Percentiles rank a stretch among this genome's conserved stretches.
Conservation (phyloP, 2,888 invertebrate genomes). For the Amphiduros pacificus region DNA sequence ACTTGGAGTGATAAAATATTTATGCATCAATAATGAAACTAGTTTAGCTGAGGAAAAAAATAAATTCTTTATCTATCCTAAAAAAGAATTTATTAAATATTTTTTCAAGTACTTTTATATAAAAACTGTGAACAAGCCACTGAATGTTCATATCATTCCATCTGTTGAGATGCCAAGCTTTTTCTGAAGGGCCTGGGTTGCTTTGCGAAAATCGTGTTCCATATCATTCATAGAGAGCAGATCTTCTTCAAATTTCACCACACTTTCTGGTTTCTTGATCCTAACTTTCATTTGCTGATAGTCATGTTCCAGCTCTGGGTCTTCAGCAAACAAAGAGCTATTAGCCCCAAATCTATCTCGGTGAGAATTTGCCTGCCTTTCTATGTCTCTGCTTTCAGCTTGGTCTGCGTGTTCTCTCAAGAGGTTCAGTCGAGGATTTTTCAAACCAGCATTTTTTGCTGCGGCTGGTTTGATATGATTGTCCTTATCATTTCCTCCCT, state of each 20-base stretch:
- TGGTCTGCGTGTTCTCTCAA: not conserved
- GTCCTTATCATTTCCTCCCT: not conserved
- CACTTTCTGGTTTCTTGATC: conserved; percentile 31
- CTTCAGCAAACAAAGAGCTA: conserved; percentile 3
- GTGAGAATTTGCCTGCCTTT: not conserved
- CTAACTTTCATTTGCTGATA: not conserved
- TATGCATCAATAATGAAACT: too few species aligned
- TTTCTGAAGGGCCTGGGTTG: conserved; percentile 40
- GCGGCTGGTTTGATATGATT: not conserved
- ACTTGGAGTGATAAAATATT: too few species aligned
- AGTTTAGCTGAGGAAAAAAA: too few species aligned
- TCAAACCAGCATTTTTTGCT: not conserved
- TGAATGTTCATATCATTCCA: too few species aligned
- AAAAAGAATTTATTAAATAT: too few species aligned
- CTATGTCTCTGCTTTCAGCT: not conserved
- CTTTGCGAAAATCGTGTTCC: conserved; percentile 42
- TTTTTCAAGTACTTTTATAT: too few species aligned
- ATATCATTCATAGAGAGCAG: conserved; percentile 38
- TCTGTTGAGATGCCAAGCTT: conserved; percentile 35
- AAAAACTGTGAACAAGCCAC: too few species aligned
- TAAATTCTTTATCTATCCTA: too few species aligned
- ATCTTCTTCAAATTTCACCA: conserved; percentile 44
- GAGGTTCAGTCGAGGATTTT: too few species aligned
- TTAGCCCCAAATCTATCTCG: too few species aligned
- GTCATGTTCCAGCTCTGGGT: conserved; percentile 10